phyloP scores from a whole-genome alignment of 2,888 invertebrate species.

The Yponomeuta malinellus region DNA sequence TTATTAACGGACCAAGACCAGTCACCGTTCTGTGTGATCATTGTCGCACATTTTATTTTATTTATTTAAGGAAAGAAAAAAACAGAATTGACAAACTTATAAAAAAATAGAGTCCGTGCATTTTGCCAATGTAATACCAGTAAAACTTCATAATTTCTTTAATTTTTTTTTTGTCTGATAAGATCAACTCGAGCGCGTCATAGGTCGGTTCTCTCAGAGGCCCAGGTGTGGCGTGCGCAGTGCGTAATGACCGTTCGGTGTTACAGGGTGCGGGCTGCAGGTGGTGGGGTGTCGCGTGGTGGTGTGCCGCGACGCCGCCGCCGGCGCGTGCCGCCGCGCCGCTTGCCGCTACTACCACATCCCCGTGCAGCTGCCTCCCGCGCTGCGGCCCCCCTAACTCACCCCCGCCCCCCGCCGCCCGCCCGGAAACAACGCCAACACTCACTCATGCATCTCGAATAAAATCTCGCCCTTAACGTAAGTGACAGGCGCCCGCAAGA shows the following conservation, averaged over 20 bases:
- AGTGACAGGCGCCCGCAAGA: conserved; percentile 8
- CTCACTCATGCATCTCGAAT: neutral
- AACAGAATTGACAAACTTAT: too few species aligned
- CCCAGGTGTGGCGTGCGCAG: neutral
- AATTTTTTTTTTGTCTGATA: too few species aligned
- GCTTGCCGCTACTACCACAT: conserved; percentile 98
- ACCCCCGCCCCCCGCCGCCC: conserved; percentile 31
- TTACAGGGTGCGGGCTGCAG: conserved; percentile 94
- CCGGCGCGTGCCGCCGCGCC: conserved; percentile 94
- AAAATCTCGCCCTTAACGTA: neutral
- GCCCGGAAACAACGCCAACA: conserved; percentile 24
- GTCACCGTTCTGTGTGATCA: too few species aligned
- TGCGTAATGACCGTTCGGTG: conserved; percentile 17
- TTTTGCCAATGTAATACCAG: too few species aligned
- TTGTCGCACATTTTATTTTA: too few species aligned
- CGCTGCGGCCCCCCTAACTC: conserved; percentile 72
- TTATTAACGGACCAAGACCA: too few species aligned
- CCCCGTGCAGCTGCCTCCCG: conserved; percentile 92
- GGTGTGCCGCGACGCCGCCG: conserved; percentile 96
- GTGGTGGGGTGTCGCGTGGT: conserved; percentile 96
- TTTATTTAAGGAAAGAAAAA: too few species aligned
- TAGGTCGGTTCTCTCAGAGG: neutral
- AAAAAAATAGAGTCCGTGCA: too few species aligned
- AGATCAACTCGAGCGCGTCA: too few species aligned
- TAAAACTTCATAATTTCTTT: too few species aligned